Evolutionary conservation across 2,797 vertebrate species (phyloP).

Genomic region (Discoglossus pictus): DNA sequence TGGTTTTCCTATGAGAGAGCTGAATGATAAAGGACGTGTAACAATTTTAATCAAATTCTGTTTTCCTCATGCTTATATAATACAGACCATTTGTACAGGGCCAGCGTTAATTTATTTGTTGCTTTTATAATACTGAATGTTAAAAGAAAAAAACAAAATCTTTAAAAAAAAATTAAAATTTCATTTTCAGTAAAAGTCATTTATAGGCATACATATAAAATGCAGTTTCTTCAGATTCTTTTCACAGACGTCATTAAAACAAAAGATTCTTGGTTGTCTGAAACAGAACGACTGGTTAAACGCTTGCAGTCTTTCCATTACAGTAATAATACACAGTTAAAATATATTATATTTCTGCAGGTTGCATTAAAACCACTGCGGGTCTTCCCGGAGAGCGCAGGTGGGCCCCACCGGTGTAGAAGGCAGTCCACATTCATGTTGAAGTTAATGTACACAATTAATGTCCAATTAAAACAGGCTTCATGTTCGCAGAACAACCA

Average conservation of each 20-base stretch:
- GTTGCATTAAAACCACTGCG: constrained; percentile 64
- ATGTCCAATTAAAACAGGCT: constrained; percentile 60
- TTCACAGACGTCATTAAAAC: constrained; percentile 66
- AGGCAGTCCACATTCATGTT: constrained; percentile 71
- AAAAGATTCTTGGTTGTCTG: constrained; percentile 64
- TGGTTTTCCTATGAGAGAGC: too few species aligned
- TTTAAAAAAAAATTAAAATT: constrained; percentile 67
- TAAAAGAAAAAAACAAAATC: constrained; percentile 53
- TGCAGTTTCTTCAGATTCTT: constrained; percentile 62
- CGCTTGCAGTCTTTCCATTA: constrained; percentile 67
- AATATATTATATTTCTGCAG: constrained; percentile 72
- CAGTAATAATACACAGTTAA: constrained; percentile 66
- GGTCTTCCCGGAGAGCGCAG: constrained; percentile 61
- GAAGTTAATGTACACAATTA: constrained; percentile 64
- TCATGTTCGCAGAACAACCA: constrained; percentile 98
- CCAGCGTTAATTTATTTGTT: too few species aligned
- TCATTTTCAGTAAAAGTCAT: constrained; percentile 66
- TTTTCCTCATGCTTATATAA: too few species aligned
- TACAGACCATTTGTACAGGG: too few species aligned
- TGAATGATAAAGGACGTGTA: too few species aligned
- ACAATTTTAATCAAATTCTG: too few species aligned
- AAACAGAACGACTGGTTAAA: constrained; percentile 61
- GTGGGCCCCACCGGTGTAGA: constrained; percentile 65
- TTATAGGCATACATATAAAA: constrained; percentile 67
- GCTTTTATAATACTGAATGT: neutral